A percentile compares a stretch with the other conserved stretches of the same genome.
Conservation (phyloP, 2,888 invertebrate genomes). For the Drosophila demipolita region DNA sequence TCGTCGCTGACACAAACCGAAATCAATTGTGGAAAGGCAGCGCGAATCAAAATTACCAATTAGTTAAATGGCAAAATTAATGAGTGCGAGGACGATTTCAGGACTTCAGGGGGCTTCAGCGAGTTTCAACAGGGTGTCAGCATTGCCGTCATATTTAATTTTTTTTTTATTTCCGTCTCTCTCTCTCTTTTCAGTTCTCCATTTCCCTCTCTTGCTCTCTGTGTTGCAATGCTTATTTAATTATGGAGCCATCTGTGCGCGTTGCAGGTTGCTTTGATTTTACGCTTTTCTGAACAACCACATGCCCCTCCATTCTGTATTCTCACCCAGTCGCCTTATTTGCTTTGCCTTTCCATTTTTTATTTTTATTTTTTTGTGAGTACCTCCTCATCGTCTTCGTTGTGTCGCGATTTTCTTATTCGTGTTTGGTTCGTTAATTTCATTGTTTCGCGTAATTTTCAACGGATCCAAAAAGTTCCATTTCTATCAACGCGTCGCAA, state of each 20-base stretch:
- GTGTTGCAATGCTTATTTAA: constrained; percentile 76
- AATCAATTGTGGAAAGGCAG: constrained; percentile 75
- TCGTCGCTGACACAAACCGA: constrained; percentile 74
- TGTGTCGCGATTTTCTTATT: constrained; percentile 63
- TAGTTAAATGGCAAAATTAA: constrained; percentile 79
- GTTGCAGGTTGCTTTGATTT: constrained; percentile 80
- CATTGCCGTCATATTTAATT: constrained; percentile 48
- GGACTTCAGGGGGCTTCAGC: constrained; percentile 38
- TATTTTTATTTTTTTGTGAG: constrained; percentile 23
- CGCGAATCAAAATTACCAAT: constrained; percentile 73
- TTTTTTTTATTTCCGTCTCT: constrained; percentile 6
- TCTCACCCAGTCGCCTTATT: constrained; percentile 32
- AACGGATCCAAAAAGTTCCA: constrained; percentile 35
- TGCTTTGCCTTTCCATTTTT: constrained; percentile 25
- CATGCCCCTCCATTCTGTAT: constrained; percentile 7
- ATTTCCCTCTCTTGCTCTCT: constrained; percentile 5
- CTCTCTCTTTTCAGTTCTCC: not conserved
- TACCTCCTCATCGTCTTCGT: constrained; percentile 18
- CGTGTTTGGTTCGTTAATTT: constrained; percentile 81
- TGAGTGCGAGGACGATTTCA: constrained; percentile 46
- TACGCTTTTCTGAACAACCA: constrained; percentile 74
- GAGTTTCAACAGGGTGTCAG: constrained; percentile 54
- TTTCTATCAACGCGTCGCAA: constrained; percentile 16
- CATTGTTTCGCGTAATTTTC: constrained; percentile 77
- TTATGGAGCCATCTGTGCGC: constrained; percentile 81